phyloP scores from a whole-genome alignment of 2,113 vertebrate genomes.

The Bubo scandiacus region DNA sequence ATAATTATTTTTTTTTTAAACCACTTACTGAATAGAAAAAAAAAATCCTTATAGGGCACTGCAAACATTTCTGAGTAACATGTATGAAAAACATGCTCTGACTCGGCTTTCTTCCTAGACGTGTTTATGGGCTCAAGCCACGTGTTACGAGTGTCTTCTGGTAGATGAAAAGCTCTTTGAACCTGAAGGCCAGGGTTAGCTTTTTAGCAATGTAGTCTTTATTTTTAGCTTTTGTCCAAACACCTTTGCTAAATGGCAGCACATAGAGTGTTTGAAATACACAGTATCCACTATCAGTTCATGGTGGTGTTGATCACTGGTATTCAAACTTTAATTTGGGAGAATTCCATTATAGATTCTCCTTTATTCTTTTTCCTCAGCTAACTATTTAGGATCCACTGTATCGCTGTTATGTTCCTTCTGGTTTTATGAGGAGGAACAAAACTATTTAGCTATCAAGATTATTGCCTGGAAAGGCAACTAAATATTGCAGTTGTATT shows the following conservation, averaged over 20 bases:
- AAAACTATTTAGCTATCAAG: not conserved
- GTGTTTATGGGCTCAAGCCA: not conserved
- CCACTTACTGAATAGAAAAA: not conserved
- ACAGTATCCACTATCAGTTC: accelerated
- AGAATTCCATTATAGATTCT: not conserved
- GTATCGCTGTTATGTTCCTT: not conserved
- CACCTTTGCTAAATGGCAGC: not conserved
- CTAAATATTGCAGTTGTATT: not conserved
- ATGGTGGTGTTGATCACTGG: not conserved
- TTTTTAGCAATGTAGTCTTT: not conserved
- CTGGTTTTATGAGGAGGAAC: not conserved
- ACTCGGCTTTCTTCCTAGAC: not conserved
- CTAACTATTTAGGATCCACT: not conserved
- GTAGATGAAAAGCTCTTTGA: conserved; percentile 20
- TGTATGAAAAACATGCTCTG: not conserved
- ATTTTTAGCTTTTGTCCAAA: conserved; percentile 18
- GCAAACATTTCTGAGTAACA: not conserved
- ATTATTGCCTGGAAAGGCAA: conserved; percentile 10
- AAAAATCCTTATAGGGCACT: not conserved
- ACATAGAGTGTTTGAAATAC: not conserved
- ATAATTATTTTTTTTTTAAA: not conserved
- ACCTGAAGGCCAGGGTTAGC: not conserved
- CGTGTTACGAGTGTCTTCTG: not conserved
- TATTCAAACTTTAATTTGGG: not conserved
- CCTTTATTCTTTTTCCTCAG: not conserved